Evolutionary conservation across 1,140 invertebrate species (phyloP).

Genomic region (Drosophila kohkoa): DNA sequence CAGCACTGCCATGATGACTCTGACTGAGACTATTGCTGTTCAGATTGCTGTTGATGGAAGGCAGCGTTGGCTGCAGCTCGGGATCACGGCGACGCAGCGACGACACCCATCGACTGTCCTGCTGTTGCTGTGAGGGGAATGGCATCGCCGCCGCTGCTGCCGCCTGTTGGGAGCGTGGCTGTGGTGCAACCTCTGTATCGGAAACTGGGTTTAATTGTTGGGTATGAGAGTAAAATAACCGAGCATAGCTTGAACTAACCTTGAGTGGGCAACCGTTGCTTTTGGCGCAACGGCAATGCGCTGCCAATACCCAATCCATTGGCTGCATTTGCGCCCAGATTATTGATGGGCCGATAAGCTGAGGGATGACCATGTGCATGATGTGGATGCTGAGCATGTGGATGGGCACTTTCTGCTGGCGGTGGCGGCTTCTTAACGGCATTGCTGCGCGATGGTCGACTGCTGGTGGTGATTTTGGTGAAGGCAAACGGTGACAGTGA

Average conservation of each 20-base stretch:
- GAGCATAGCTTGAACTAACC: constrained; percentile 55
- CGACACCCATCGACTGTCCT: constrained; percentile 83
- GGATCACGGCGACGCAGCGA: constrained; percentile 88
- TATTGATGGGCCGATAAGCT: constrained; percentile 61
- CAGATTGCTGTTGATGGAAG: constrained; percentile 85
- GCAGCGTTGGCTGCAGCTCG: constrained; percentile 88
- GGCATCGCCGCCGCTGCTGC: constrained; percentile 63
- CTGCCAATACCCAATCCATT: constrained; percentile 77
- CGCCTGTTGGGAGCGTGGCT: constrained; percentile 67
- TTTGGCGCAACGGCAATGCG: constrained; percentile 50
- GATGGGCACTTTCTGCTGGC: constrained; percentile 16
- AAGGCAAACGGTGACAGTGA: constrained; percentile 87
- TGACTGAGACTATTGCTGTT: constrained; percentile 66
- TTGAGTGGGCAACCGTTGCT: constrained; percentile 80
- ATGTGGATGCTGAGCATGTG: constrained; percentile 1
- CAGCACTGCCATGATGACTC: constrained; percentile 75
- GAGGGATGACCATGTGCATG: constrained; percentile 28
- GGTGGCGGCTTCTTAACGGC: constrained; percentile 48
- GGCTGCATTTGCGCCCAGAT: constrained; percentile 83
- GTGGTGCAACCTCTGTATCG: constrained; percentile 76
- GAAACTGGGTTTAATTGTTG: constrained; percentile 68
- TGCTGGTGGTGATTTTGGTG: constrained; percentile 87
- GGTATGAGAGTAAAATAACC: constrained; percentile 35
- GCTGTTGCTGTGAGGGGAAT: constrained; percentile 73
- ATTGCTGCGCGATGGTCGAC: constrained; percentile 68